Evolutionary conservation across 2,888 invertebrate species (phyloP), one percentile per base, ranked within the genome.

Genomic region (Ophion ellenae): DNA sequence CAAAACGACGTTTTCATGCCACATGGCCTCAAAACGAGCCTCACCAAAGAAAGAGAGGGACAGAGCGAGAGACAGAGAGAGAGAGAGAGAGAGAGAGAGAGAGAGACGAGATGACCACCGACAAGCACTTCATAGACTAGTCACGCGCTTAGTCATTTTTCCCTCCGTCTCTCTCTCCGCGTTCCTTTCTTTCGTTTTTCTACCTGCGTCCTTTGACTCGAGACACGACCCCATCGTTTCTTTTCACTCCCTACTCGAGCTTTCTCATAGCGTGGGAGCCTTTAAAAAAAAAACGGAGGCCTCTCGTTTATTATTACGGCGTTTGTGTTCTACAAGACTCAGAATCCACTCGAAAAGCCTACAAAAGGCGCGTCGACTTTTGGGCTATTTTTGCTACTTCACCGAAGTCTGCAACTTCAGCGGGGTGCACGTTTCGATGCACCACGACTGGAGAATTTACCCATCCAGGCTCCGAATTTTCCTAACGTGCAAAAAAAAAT

Each of bases 131-230:
- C 73, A 73, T 20, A 47, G 78, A 61, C 40, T 78, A 28, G 36
- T 61, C 70, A 45, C 32, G 53, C 28, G 9, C 36, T 67, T 36
- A 10, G 53, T 79, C 59, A 47, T 45, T 63, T 40, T 9, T 69
- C 40, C 64, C 36, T 73, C 57, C 66, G 53, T 61, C 59, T n/a
- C 83, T 83, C 78, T 24, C 28, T 71, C 69, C 76, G 20, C 67
- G 53, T 47, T 47, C 45, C 57, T 53, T 64, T 71, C 36, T 53
- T 36, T 70, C 61, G 47, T 66, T 77, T 73, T 74, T 85, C 78
- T 71, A 77, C 77, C 83, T 80, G 80, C 59, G 66, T 47, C 36
- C 76, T 85, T 71, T 76, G 45, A 40, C 67, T 75, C 40, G 24
- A 32, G 61, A 32, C 10, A 53, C 63, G 57, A 71, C 20, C 24